Evolutionary conservation across 2,888 invertebrate genomes (phyloP).

Genomic region (Leucania comma): DNA sequence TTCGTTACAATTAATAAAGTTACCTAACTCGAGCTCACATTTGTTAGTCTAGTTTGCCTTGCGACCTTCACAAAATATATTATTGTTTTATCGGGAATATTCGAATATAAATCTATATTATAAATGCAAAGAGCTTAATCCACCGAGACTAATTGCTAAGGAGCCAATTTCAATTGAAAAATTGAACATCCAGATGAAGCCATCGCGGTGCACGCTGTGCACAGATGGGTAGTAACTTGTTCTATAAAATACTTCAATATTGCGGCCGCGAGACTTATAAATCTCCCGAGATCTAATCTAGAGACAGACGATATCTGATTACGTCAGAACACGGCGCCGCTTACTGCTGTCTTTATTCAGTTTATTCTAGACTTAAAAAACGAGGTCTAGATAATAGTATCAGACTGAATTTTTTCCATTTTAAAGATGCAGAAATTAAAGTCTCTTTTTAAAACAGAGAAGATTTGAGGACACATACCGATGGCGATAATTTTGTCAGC

Average conservation of each 20-base stretch:
- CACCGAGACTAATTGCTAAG: background rate
- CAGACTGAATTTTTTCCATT: background rate
- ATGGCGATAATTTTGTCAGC: background rate
- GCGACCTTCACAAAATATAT: background rate
- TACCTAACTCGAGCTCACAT: background rate
- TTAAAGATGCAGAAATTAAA: background rate
- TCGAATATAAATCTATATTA: slow-evolving; percentile 6
- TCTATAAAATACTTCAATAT: slow-evolving; percentile 65
- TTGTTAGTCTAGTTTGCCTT: slow-evolving; percentile 3
- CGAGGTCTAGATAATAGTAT: slow-evolving; percentile 21
- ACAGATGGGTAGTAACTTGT: slow-evolving; percentile 57
- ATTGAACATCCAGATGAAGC: slow-evolving; percentile 41
- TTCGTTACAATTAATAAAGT: slow-evolving; percentile 4
- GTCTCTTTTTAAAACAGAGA: background rate
- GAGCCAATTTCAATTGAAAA: slow-evolving; percentile 51
- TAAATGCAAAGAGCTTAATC: slow-evolving; percentile 5
- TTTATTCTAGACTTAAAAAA: slow-evolving; percentile 47
- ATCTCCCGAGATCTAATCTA: slow-evolving; percentile 64
- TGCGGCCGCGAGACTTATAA: slow-evolving; percentile 60
- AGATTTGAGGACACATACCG: background rate
- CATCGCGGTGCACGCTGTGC: slow-evolving; percentile 36
- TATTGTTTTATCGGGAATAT: background rate
- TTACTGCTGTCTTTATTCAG: slow-evolving; percentile 55
- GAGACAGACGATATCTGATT: slow-evolving; percentile 62
- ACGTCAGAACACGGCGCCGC: slow-evolving; percentile 52